These are phyloP conservation scores for Mustelus asterias DNA, from an alignment of 2,113 vertebrate species.

Conservation along the genomic window DNA sequence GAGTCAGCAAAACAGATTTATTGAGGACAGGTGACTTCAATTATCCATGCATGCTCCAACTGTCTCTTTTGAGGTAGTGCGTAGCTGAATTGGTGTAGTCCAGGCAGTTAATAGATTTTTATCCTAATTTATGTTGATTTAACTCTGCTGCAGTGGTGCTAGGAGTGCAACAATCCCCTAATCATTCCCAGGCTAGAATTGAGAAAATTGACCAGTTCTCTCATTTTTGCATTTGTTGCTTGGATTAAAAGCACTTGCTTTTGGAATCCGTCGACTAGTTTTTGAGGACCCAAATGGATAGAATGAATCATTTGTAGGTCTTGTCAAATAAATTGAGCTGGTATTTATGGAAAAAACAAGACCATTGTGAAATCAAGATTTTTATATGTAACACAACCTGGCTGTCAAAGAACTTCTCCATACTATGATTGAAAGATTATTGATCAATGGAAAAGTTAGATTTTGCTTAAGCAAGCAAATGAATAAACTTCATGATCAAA, in stretches of 20 bases:
- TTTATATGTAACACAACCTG: background rate
- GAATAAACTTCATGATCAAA: too few relatives aligned
- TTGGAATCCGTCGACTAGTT: background rate
- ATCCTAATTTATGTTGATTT: background rate
- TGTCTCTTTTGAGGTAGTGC: background rate
- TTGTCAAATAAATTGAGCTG: background rate
- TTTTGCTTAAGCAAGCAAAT: too few relatives aligned
- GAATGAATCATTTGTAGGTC: background rate
- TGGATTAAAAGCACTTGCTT: background rate
- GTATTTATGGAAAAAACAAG: background rate
- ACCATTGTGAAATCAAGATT: background rate
- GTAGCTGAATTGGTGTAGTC: background rate
- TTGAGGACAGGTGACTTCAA: background rate
- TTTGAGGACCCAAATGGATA: too few relatives aligned
- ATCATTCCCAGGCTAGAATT: background rate
- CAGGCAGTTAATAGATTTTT: background rate
- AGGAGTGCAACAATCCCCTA: background rate
- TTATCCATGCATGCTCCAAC: background rate
- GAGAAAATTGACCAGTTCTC: background rate
- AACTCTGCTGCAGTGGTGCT: background rate
- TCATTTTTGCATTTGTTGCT: background rate
- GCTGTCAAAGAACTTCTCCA: background rate
- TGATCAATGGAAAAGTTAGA: too few relatives aligned
- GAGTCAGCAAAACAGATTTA: background rate
- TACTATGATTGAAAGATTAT: background rate